These are phyloP conservation scores for Cyclina sinensis DNA, from an alignment of 1,140 invertebrate species.

Conservation along the genomic window DNA sequence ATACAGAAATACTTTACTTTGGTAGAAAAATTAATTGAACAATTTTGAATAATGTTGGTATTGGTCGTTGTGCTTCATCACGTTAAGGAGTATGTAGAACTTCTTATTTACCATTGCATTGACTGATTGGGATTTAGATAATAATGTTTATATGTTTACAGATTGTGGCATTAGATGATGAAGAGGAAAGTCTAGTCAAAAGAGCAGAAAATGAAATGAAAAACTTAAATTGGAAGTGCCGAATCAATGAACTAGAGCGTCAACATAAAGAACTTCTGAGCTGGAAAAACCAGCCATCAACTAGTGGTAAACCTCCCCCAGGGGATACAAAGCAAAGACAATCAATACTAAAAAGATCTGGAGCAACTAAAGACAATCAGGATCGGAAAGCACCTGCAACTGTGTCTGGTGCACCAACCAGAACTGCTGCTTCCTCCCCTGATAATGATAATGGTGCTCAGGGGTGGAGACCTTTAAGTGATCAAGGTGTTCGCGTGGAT, in stretches of 20 bases:
- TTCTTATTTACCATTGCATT: too few relatives aligned
- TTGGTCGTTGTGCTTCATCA: too few relatives aligned
- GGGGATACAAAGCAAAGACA: constrained; percentile 57
- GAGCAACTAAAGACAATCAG: constrained; percentile 42
- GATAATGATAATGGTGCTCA: background rate
- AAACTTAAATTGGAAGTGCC: constrained; percentile 73
- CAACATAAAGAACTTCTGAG: constrained; percentile 70
- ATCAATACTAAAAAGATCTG: constrained; percentile 52
- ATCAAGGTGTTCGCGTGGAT: constrained; percentile 73
- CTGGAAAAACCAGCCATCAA: constrained; percentile 66
- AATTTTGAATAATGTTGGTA: too few relatives aligned
- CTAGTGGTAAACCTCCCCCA: constrained; percentile 32
- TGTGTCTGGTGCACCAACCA: constrained; percentile 42
- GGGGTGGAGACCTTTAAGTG: constrained; percentile 74
- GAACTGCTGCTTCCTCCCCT: constrained; percentile 30
- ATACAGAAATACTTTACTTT: too few relatives aligned
- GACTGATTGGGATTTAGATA: too few relatives aligned
- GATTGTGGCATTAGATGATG: constrained; percentile 72
- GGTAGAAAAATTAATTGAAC: too few relatives aligned
- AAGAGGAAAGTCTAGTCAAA: constrained; percentile 74
- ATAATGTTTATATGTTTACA: too few relatives aligned
- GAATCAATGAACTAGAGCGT: constrained; percentile 71
- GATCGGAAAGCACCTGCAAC: constrained; percentile 56
- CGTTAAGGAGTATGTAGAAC: too few relatives aligned
- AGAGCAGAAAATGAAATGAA: constrained; percentile 75